A percentile compares a stretch with the other conserved stretches of the same genome.
phyloP scores from a whole-genome alignment of 2,113 vertebrate species.

The Petaurus breviceps region DNA sequence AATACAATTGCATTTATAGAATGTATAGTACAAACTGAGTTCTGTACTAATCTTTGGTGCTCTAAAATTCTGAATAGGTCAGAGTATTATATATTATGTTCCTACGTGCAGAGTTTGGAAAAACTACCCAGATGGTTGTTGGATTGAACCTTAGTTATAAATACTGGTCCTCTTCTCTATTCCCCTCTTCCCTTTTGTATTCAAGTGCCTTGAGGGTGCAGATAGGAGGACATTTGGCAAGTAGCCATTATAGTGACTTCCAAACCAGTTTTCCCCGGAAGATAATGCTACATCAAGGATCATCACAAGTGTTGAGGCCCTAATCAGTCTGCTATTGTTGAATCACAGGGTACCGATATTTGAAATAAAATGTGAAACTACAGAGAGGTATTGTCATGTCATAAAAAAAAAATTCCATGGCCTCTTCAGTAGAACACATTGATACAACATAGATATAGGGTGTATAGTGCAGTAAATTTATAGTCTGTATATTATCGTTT shows the following conservation, averaged over 20 bases:
- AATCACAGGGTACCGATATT: not conserved
- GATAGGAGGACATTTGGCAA: slow-evolving; percentile 39
- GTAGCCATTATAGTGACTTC: not conserved
- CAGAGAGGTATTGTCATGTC: not conserved
- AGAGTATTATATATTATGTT: slow-evolving; percentile 1
- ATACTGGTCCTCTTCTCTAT: slow-evolving; percentile 2
- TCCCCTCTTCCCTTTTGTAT: not conserved
- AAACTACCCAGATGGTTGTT: slow-evolving; percentile 30
- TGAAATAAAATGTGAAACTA: not conserved
- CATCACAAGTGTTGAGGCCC: not conserved
- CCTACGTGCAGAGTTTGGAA: slow-evolving; percentile 39
- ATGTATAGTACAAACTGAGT: not conserved
- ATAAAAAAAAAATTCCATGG: not conserved
- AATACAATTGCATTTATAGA: not conserved
- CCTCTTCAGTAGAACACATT: not conserved
- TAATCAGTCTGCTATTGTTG: too few relatives aligned
- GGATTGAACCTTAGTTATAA: slow-evolving; percentile 49
- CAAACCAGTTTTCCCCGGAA: slow-evolving; percentile 1
- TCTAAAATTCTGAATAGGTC: slow-evolving; percentile 33
- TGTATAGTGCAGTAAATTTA: not conserved
- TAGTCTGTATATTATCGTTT: not conserved
- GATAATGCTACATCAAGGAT: slow-evolving; percentile 20
- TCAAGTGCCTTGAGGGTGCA: slow-evolving; percentile 17
- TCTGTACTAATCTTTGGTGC: not conserved
- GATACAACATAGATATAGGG: not conserved